phyloP scores from a whole-genome alignment of 2,797 vertebrate genomes.

The Amblyraja radiata region DNA sequence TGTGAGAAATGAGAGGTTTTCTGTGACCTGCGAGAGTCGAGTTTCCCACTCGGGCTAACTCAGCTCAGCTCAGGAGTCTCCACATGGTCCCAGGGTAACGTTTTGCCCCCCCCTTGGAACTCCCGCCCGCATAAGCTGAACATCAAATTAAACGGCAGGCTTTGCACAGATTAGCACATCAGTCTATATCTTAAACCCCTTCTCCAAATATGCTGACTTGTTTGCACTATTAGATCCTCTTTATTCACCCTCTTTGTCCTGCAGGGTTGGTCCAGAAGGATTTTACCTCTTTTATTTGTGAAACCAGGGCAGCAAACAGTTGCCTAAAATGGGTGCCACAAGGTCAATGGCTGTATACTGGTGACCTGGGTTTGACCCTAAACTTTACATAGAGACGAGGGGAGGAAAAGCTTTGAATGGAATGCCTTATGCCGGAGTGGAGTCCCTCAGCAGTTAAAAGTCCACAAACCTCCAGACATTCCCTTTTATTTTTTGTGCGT shows the following conservation, averaged over 20 bases:
- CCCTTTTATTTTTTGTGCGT: conserved; percentile 89
- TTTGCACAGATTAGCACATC: not conserved
- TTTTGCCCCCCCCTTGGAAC: not conserved
- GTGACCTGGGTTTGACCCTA: conserved; percentile 78
- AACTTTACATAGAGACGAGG: conserved; percentile 64
- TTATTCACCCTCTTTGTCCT: not conserved
- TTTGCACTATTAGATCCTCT: not conserved
- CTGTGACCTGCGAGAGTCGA: not conserved
- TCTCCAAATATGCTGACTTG: not conserved
- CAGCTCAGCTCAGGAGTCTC: not conserved
- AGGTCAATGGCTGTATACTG: conserved; percentile 72
- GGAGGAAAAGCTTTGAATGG: conserved; percentile 62
- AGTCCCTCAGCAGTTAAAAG: conserved; percentile 69
- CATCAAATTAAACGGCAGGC: not conserved
- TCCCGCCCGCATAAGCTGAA: not conserved
- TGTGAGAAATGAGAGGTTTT: not conserved
- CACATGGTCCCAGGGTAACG: not conserved
- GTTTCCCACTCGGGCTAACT: not conserved
- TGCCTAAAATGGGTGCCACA: conserved; percentile 58
- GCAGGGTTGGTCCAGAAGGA: not conserved
- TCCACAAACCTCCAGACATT: conserved; percentile 85
- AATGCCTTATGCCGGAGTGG: conserved; percentile 72
- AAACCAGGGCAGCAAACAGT: conserved; percentile 42
- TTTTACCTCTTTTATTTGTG: not conserved
- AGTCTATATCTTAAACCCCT: not conserved